Percentiles rank a stretch among this genome's conserved stretches.
These are phyloP conservation scores for Tretioscincus oriximinensis DNA, from an alignment of 2,113 vertebrate genomes.

Conservation along the genomic window DNA sequence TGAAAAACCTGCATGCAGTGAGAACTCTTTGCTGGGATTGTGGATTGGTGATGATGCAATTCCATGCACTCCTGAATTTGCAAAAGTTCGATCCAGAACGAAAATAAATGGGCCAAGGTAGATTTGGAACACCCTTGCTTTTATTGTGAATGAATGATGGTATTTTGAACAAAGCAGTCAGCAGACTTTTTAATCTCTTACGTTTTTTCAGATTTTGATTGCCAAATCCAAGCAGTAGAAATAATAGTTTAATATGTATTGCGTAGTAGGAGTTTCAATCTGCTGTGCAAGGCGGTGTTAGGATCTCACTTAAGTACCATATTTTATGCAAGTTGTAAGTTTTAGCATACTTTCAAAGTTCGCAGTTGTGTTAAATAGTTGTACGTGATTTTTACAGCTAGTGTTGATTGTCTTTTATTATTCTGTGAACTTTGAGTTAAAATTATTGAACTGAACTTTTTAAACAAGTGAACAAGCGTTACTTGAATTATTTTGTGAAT, in stretches of 20 bases:
- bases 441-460: not conserved
- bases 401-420: not conserved
- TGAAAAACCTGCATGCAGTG: constrained; percentile 45
- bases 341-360: not conserved
- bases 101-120: constrained; percentile 77
- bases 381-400: too few relatives aligned
- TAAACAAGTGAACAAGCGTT: not conserved
- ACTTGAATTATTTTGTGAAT: not conserved
- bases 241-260: too few relatives aligned
- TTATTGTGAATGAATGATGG: not conserved
- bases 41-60: constrained; percentile 86
- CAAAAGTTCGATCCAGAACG: constrained; percentile 23
- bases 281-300: too few relatives aligned
- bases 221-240: too few relatives aligned
- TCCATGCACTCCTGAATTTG: constrained; percentile 80
- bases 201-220: too few relatives aligned
- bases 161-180: not conserved
- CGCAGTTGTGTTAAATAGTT: not conserved
- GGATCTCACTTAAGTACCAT: too few relatives aligned
- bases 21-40: constrained; percentile 78
- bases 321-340: too few relatives aligned
- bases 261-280: too few relatives aligned
- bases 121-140: constrained; percentile 26
- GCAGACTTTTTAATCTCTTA: not conserved
- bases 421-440: not conserved